phyloP scores from a whole-genome alignment of 2,888 invertebrate genomes.

The Dermolepida albohirtum region DNA sequence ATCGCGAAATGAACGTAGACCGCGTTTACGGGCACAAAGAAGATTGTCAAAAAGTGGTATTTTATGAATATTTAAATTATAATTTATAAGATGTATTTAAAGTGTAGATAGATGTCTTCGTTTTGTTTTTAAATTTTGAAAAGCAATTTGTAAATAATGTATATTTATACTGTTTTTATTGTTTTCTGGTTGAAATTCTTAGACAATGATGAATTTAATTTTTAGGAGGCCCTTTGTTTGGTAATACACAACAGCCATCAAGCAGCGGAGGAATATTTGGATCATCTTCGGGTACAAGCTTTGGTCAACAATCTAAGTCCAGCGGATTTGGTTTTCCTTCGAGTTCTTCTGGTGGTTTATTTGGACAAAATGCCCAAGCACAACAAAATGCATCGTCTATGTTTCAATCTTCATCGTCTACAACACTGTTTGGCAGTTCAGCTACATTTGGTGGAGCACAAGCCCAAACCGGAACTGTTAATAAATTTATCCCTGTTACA shows the following conservation, averaged over 20 bases:
- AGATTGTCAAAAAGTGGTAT: too few species aligned
- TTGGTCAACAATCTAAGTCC: constrained; percentile 69
- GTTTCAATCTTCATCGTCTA: constrained; percentile 56
- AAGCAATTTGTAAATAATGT: neutral
- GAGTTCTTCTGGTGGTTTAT: constrained; percentile 61
- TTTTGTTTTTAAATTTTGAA: constrained; percentile 11
- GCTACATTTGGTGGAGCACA: constrained; percentile 61
- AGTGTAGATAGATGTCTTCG: too few species aligned
- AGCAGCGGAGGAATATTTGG: constrained; percentile 75
- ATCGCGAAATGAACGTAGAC: too few species aligned
- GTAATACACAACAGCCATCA: constrained; percentile 56
- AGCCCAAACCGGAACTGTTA: constrained; percentile 75
- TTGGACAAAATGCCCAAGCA: constrained; percentile 67
- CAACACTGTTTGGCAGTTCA: constrained; percentile 67
- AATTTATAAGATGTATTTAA: too few species aligned
- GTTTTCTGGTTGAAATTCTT: too few species aligned
- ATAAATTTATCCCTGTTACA: constrained; percentile 88
- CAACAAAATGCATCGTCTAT: constrained; percentile 59
- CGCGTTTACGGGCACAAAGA: too few species aligned
- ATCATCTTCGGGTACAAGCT: constrained; percentile 66
- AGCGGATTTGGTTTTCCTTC: constrained; percentile 70
- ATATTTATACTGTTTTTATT: too few species aligned
- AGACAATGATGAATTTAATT: neutral
- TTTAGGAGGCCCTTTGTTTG: constrained; percentile 50
- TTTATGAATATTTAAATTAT: too few species aligned